phyloP scores from a whole-genome alignment of 2,797 vertebrate species.

The Gambelia wislizenii region DNA sequence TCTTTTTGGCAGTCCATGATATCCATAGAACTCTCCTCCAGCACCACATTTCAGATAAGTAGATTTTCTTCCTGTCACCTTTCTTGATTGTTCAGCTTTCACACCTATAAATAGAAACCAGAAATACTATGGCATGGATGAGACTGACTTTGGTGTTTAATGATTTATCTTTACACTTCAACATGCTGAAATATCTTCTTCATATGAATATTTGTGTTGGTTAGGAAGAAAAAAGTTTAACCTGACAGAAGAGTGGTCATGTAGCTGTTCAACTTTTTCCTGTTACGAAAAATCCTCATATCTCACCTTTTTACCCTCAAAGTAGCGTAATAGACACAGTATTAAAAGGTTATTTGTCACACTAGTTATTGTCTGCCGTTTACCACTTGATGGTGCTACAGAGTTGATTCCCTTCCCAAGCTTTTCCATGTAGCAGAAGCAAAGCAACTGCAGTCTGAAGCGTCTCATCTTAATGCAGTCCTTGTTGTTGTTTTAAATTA shows the following conservation, averaged over 20 bases:
- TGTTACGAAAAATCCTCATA: background rate
- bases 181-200: no score
- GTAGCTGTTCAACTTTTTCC: background rate
- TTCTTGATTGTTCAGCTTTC: no score
- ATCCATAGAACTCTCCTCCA: no score
- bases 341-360: background rate
- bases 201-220: background rate
- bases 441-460: background rate
- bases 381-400: slow-evolving; percentile 20
- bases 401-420: background rate
- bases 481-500: background rate
- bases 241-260: background rate
- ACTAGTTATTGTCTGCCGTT: background rate
- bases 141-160: background rate
- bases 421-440: background rate
- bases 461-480: background rate
- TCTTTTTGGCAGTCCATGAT: no score
- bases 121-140: no score
- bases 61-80: no score
- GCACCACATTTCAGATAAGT: no score
- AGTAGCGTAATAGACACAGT: background rate
- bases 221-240: background rate
- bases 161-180: background rate
- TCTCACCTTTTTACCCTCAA: no score
- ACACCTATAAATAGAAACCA: no score